Evolutionary conservation across 53 echinoderm and acorn worm species (phyloP), one percentile per base, ranked within the genome.

Genomic region (Astropecten irregularis): DNA sequence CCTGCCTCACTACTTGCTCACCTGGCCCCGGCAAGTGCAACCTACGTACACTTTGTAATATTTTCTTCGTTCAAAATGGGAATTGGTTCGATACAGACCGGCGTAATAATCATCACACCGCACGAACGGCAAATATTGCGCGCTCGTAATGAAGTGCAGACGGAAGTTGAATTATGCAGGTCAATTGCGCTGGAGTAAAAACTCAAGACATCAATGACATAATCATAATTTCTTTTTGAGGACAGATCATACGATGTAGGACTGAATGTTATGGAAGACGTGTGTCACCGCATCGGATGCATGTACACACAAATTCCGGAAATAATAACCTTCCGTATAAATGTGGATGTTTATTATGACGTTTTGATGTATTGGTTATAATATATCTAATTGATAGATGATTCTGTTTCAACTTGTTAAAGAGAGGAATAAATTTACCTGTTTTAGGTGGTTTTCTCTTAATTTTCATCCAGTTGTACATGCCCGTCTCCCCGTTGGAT

Each of bases 391-490:
- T 39, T 65, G 62, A 42, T 65, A 2, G 40, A 42, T 42, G 11
- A 11, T 42, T 42, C 6, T 42, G 42, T 42, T 42, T 42, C 6
- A 11, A 11, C 6, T 6, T 6, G 42, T 6, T 6, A 11, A 8
- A 6, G 42, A 11, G 6, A 11, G 42, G 42, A 1, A 46, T 30
- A 9, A 42, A 46, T 37, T 77, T 90, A 95, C 96, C 91, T 82
- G 96, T 95, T 91, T 95, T 95, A 4, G 96, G 96, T 29, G 96
- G 96, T 87, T 95, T 95, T 73, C 96, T 51, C 83, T 95, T 95
- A 22, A 95, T 93, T 87, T 86, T 91, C 96, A 95, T 93, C 96
- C 96, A 95, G 61, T 93, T 95, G 85, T 93, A 95, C 73, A 95
- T 76, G 56, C 93, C 92, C 14, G 93, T 85, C 68, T 95, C 96